Conservation (phyloP, 2,797 vertebrate genomes). For the Zalophus californianus region DNA sequence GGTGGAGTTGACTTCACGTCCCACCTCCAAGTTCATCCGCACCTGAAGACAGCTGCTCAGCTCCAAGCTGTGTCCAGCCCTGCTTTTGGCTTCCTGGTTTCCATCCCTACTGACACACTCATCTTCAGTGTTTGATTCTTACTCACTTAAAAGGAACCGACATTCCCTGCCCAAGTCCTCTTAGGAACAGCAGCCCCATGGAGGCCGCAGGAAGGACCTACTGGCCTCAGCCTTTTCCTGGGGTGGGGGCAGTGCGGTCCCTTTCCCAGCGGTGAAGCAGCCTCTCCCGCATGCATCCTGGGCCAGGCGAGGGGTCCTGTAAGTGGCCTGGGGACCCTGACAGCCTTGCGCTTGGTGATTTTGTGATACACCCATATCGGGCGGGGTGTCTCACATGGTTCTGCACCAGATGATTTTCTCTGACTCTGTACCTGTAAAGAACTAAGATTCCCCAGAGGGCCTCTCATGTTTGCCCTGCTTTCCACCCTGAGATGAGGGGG, state of each 20-base stretch:
- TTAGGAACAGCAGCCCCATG: not conserved
- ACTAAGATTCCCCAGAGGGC: not conserved
- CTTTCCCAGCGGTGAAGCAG: not conserved
- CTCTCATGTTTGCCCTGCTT: rapidly evolving
- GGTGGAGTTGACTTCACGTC: rapidly evolving
- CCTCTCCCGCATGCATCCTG: not conserved
- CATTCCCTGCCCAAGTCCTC: not conserved
- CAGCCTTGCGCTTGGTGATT: rapidly evolving
- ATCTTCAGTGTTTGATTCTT: not conserved
- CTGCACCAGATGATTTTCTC: not conserved
- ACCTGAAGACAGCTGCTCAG: not conserved
- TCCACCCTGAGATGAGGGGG: not conserved
- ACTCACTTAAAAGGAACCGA: not conserved
- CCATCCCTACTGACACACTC: not conserved
- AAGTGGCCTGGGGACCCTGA: rapidly evolving
- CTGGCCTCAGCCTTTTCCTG: not conserved
- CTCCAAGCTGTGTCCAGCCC: rapidly evolving
- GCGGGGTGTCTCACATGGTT: not conserved
- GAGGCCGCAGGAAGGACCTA: rapidly evolving
- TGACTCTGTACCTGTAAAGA: not conserved
- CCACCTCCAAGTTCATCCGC: too few species aligned
- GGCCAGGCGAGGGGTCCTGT: not conserved
- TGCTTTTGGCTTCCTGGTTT: too few species aligned
- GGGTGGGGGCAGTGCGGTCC: not conserved
- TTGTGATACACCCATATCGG: not conserved